Conservation (phyloP, 1,140 invertebrate species). For the Papilio helenus region DNA sequence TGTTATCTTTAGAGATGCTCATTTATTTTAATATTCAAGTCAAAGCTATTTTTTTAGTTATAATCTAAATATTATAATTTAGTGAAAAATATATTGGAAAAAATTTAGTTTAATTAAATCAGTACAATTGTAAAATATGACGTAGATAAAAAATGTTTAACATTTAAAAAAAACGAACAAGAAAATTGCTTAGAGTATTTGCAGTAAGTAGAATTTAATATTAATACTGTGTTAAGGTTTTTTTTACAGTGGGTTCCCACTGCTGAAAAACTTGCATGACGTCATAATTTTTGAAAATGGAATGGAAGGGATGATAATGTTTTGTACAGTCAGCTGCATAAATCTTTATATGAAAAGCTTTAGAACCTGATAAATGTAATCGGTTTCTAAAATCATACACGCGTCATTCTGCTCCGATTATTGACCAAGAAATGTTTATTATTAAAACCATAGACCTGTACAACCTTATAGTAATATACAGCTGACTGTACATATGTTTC, state of each 20-base stretch:
- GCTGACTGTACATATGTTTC: background rate
- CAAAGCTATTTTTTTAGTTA: background rate
- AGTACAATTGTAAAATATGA: background rate
- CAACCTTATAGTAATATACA: background rate
- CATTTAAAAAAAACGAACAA: background rate
- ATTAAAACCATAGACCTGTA: too few species aligned
- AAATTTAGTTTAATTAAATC: background rate
- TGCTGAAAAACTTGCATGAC: background rate
- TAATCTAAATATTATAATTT: background rate
- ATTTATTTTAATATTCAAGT: background rate
- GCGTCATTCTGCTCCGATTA: too few species aligned
- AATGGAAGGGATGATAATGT: too few species aligned
- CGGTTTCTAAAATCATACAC: too few species aligned
- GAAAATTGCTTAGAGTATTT: background rate
- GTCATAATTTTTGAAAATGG: background rate
- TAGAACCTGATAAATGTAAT: too few species aligned
- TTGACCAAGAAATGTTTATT: too few species aligned
- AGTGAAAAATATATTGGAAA: background rate
- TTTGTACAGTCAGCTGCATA: too few species aligned
- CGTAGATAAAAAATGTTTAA: background rate
- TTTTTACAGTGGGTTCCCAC: background rate
- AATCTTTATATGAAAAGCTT: too few species aligned
- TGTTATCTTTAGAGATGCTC: conserved; percentile 1
- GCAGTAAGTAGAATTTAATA: background rate
- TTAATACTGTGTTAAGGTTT: background rate